Base-by-base conservation (phyloP, 2,888 invertebrate genomes). In the Alloscopus bannaensis region DNA sequence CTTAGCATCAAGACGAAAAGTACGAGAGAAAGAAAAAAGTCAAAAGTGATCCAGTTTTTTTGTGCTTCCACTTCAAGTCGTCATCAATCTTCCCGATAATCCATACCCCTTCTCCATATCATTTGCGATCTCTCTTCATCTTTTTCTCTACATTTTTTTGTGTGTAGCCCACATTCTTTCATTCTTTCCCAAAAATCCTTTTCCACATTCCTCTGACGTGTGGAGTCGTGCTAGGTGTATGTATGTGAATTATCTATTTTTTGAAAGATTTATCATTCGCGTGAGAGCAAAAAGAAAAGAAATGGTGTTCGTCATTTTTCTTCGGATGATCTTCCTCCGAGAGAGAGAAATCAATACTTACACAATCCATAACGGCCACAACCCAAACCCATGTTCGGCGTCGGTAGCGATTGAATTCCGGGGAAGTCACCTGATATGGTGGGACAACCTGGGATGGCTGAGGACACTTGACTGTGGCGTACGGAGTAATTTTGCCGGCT, bases 381-480 rank as follows among this genome's bases (percentile, higher is more conserved):
- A 81, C 79, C 83, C 83, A 83, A 18, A 83, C 83, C 83, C 83
- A 83, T 59, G 76, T 79, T 70, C 83, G 70, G 65, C 81, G 66
- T 52, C 83, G 65, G 68, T 75, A 83, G 47, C 78, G 81, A 59
- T 83, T 81, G 70, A 83, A 80, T 52, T 83, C 83, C 26, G 72
- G 47, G 29, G 80, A 62, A 64, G 64, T 70, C 71, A 66, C 62
- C 65, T 68, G 69, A 70, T 69, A 77, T 52, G 60, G 68, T 24
- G 77, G 62, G 69, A 64, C 64, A 40, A 3, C 60, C 69, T 69
- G 77, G 77, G 69, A 24, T 20, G 80, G 80, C 26, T 80, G 75
- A 75, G 80, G 80, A 80, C 80, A 80, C 70, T 75, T 80, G 64
- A 75, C 69, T 42, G 59, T 64, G 59, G 70, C 66, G 80, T 70